Evolutionary conservation across 2,888 invertebrate genomes (phyloP).

Genomic region (Tupiocoris notatus): DNA sequence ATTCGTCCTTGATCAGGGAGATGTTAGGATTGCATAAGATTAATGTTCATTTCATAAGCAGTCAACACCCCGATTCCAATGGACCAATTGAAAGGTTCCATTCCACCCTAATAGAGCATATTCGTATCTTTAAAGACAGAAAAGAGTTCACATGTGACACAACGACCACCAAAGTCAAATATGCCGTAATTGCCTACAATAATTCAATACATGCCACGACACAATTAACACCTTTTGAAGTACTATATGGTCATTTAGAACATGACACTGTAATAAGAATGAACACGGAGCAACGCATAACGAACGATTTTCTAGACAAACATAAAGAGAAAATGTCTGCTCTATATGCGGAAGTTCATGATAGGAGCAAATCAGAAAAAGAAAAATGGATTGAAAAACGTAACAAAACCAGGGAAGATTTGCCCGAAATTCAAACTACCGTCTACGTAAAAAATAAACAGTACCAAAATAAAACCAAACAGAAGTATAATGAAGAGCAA

Average conservation of each 20-base stretch:
- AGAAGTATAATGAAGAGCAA: too few relatives aligned
- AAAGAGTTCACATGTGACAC: background rate
- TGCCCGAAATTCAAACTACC: too few relatives aligned
- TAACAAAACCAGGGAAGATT: too few relatives aligned
- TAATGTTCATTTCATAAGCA: slow-evolving; percentile 18
- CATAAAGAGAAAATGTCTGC: slow-evolving; percentile 6
- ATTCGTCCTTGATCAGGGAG: slow-evolving; percentile 28
- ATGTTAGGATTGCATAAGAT: slow-evolving; percentile 12
- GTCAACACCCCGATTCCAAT: slow-evolving; percentile 28
- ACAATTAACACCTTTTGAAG: slow-evolving; percentile 7
- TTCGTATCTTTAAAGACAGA: slow-evolving; percentile 7
- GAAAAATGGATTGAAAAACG: too few relatives aligned
- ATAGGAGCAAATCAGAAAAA: too few relatives aligned
- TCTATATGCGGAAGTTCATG: too few relatives aligned
- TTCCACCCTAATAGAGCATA: too few relatives aligned
- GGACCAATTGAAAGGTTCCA: slow-evolving; percentile 28
- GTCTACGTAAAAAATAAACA: too few relatives aligned
- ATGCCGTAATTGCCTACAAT: slow-evolving; percentile 30
- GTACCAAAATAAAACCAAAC: too few relatives aligned
- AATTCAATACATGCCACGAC: slow-evolving; percentile 16
- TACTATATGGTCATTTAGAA: slow-evolving; percentile 6
- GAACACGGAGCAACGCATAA: background rate
- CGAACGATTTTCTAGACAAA: slow-evolving; percentile 11
- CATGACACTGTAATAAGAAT: background rate
- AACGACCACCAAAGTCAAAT: slow-evolving; percentile 16